Evolutionary conservation across 2,888 invertebrate species (phyloP).

Genomic region (Mycalesis mineus): DNA sequence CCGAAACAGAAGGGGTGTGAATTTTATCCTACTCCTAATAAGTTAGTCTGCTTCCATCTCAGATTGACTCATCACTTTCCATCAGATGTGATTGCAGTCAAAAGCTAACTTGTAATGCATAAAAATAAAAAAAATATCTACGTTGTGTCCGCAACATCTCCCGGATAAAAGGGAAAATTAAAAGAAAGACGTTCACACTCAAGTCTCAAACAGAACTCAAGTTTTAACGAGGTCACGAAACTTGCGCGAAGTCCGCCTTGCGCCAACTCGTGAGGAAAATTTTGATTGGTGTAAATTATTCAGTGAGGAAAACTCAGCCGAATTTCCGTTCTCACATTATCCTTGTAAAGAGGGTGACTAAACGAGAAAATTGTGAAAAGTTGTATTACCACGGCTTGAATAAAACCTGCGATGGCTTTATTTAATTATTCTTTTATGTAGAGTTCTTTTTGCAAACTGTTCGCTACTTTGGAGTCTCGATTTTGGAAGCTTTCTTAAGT

Average conservation of each 20-base stretch:
- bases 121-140: too few species aligned
- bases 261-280: conserved; percentile 18
- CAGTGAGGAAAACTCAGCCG: conserved; percentile 11
- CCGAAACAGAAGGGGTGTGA: too few species aligned
- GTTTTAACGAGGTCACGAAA: conserved; percentile 17
- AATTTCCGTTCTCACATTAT: conserved; percentile 8
- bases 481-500: too few species aligned
- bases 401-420: conserved; percentile 4
- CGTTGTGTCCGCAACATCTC: not conserved
- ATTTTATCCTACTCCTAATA: too few species aligned
- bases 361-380: conserved; percentile 8
- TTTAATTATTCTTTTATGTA: not conserved
- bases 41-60: too few species aligned
- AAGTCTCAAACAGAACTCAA: conserved; percentile 2
- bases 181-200: conserved; percentile 11
- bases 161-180: not conserved
- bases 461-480: too few species aligned
- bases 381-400: not conserved
- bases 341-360: conserved; percentile 13
- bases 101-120: too few species aligned
- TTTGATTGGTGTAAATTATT: conserved; percentile 18
- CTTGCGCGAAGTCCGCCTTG: conserved; percentile 11
- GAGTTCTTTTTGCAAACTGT: not conserved
- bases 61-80: too few species aligned
- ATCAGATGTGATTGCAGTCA: too few species aligned